Conservation (phyloP, 2,888 invertebrate species). For the Eumacrocentrus americanus region DNA sequence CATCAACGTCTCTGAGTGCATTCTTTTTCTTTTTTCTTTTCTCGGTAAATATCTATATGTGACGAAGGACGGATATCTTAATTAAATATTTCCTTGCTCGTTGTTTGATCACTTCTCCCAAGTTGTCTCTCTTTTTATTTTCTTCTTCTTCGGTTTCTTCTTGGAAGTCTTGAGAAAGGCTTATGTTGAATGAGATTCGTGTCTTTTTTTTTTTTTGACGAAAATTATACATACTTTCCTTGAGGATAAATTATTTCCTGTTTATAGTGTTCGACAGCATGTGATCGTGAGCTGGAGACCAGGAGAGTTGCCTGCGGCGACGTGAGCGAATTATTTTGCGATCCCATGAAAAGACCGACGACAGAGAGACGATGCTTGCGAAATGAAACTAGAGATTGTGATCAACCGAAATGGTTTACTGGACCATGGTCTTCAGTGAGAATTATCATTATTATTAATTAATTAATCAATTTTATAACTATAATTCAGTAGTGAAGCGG, state of each 20-base stretch:
- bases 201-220: constrained; percentile 1
- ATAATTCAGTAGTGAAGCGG: too few relatives aligned
- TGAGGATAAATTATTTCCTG: constrained; percentile 23
- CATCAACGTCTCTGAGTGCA: constrained; percentile 8
- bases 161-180: constrained; percentile 13
- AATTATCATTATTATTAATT: constrained; percentile 28
- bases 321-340: constrained; percentile 65
- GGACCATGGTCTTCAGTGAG: constrained; percentile 73
- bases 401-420: constrained; percentile 77
- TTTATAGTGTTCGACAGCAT: constrained; percentile 74
- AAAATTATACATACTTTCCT: constrained; percentile 25
- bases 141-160: not conserved
- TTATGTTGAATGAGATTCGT: constrained; percentile 15
- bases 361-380: constrained; percentile 73
- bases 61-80: constrained; percentile 22
- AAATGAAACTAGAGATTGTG: constrained; percentile 67
- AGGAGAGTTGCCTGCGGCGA: constrained; percentile 75
- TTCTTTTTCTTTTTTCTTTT: constrained; percentile 5
- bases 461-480: constrained; percentile 24
- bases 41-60: constrained; percentile 15
- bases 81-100: constrained; percentile 24
- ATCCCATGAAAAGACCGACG: constrained; percentile 67
- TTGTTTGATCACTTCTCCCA: constrained; percentile 14
- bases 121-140: not conserved
- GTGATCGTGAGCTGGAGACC: constrained; percentile 78